Evolutionary conservation across 2,888 invertebrate species (phyloP), one percentile per base, ranked within the genome.

Genomic region (Drosophila ustulata): DNA sequence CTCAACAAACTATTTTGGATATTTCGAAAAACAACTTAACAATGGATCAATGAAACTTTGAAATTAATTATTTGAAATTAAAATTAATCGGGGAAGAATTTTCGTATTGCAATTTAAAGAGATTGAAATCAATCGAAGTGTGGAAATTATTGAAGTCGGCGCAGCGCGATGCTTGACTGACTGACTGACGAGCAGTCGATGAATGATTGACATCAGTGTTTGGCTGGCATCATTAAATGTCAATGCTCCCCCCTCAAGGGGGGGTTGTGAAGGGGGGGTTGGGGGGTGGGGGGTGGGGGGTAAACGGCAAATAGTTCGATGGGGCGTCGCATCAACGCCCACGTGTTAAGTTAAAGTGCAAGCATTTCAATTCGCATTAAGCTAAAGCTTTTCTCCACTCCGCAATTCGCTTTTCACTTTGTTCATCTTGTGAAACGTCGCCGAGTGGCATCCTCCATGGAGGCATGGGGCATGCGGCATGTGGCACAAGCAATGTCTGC

Each of bases 291-390:
- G 37, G 3, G 3, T 0, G 0, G 6, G 1, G 8, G 9, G 9
- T 9, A 37, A 37, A n/a, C 11, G 32, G 32, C 25, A 47, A 47
- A 26, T 37, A 25, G 59, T 26, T 34, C 45, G 47, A 52, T 34
- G 39, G 47, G 47, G 41, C 23, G 37, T 13, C 11, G 28, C 41
- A 56, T 49, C 51, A 45, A 61, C 71, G 55, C 62, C 73, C 73
- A 78, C 65, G 71, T 71, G 77, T 74, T 79, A 68, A 71, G 70
- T 66, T 68, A 57, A 82, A 72, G 66, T 71, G 67, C 66, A 77
- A 72, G 81, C 87, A 72, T 83, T 83, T 79, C 77, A 74, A 57
- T 77, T 82, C 71, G 76, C 80, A 80, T 82, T 82, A 86, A 76
- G 71, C 66, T 55, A 9, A 65, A 70, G 82, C 82, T 75, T 80